Evolutionary conservation across 2,113 vertebrate genomes (phyloP).

Genomic region (Bufo bufo): DNA sequence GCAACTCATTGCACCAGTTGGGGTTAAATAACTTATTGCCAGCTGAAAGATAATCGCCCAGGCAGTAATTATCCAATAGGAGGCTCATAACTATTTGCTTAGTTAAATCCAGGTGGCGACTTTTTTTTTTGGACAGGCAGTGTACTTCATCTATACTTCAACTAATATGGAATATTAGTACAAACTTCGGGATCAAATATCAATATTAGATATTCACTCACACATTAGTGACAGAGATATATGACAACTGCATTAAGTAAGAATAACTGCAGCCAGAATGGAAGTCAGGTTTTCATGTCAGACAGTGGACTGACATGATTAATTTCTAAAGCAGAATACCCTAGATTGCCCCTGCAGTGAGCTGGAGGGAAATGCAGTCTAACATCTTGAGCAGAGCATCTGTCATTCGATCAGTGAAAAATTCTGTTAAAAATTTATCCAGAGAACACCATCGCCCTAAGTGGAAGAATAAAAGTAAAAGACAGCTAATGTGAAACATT

Average conservation of each 20-base stretch:
- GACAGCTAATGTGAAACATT: slow-evolving; percentile 52
- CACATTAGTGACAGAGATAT: not conserved
- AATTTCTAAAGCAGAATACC: slow-evolving; percentile 45
- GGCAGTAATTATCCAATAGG: too few species aligned
- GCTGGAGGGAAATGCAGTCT: slow-evolving; percentile 53
- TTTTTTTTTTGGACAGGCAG: too few species aligned
- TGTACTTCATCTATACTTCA: not conserved
- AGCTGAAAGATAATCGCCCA: too few species aligned
- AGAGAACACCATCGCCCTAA: slow-evolving; percentile 46
- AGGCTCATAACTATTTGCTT: too few species aligned
- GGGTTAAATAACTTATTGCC: too few species aligned
- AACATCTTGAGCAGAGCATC: slow-evolving; percentile 55
- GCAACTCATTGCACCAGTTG: too few species aligned
- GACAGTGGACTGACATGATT: slow-evolving; percentile 43
- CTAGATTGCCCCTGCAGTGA: slow-evolving; percentile 54
- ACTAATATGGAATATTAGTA: slow-evolving; percentile 15
- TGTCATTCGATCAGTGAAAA: slow-evolving; percentile 51
- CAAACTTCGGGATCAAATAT: slow-evolving; percentile 6
- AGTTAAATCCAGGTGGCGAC: too few species aligned
- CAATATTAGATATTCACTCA: slow-evolving; percentile 14
- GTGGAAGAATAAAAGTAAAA: slow-evolving; percentile 41
- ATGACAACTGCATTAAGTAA: slow-evolving; percentile 13
- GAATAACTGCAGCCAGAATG: slow-evolving; percentile 14
- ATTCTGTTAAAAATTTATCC: slow-evolving; percentile 15
- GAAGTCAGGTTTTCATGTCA: slow-evolving; percentile 45